Conservation (phyloP, 2,113 vertebrate species). For the Cyanistes caeruleus region DNA sequence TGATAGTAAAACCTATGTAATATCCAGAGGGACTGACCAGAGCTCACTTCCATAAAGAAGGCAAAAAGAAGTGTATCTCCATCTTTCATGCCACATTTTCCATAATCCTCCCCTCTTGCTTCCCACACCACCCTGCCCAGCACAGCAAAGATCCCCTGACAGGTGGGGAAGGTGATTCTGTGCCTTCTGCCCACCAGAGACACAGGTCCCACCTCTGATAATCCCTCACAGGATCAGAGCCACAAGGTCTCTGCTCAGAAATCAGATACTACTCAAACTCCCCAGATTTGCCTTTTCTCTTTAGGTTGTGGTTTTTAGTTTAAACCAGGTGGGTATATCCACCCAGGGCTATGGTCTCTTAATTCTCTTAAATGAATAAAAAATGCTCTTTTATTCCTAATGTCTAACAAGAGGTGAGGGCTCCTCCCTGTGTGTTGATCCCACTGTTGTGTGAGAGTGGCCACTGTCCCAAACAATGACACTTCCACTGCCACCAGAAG, state of each 20-base stretch:
- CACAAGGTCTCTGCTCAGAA: neutral
- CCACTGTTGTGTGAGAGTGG: rapidly evolving
- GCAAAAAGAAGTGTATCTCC: neutral
- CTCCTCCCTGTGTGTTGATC: neutral
- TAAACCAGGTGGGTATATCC: neutral
- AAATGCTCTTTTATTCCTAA: neutral
- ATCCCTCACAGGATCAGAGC: neutral
- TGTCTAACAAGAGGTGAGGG: neutral
- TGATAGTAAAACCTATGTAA: neutral
- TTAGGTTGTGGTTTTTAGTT: neutral
- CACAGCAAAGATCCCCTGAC: neutral
- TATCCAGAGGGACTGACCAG: neutral
- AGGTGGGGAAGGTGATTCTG: neutral
- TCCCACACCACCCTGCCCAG: neutral
- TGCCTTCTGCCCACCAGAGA: neutral
- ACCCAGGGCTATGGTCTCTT: neutral
- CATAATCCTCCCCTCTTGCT: neutral
- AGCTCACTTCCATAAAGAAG: neutral
- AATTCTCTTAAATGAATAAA: neutral
- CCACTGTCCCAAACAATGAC: neutral
- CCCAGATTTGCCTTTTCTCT: neutral
- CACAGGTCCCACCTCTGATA: neutral
- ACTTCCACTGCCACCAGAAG: neutral
- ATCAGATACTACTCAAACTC: neutral
- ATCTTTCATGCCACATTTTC: neutral